Evolutionary conservation across 2,888 invertebrate species (phyloP).

Genomic region (Halocaridina rubra): DNA sequence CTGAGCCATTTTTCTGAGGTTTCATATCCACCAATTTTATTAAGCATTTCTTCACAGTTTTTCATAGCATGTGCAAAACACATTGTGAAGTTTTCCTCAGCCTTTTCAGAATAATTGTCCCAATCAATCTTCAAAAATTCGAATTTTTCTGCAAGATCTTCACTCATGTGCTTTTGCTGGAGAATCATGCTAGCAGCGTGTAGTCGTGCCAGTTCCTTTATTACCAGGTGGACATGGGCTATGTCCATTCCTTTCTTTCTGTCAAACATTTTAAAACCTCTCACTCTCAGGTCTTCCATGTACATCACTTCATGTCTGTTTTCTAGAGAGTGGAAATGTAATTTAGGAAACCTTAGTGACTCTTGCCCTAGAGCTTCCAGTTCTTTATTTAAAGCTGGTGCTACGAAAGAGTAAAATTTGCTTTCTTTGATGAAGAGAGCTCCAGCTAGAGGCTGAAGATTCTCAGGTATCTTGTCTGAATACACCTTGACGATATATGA

Average conservation of each 20-base stretch:
- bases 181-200: constrained; percentile 42
- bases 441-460: neutral
- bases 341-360: constrained; percentile 9
- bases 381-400: constrained; percentile 30
- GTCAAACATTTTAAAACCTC: constrained; percentile 52
- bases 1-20: neutral
- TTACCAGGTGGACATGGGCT: constrained; percentile 31
- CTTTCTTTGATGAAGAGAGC: constrained; percentile 33
- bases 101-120: neutral
- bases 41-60: neutral
- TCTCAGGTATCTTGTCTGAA: neutral
- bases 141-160: neutral
- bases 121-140: neutral
- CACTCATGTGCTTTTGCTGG: neutral
- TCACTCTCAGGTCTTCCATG: constrained; percentile 22
- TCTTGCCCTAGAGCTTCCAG: neutral
- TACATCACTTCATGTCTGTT: constrained; percentile 6
- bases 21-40: neutral
- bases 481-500: constrained; percentile 38
- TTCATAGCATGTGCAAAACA: neutral
- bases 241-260: constrained; percentile 41
- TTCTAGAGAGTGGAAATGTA: neutral
- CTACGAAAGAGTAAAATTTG: constrained; percentile 11
- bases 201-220: constrained; percentile 47
- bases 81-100: neutral